Percentiles rank a stretch among this genome's conserved stretches.
phyloP scores from a whole-genome alignment of 2,888 invertebrate species.

The Incurvaria masculella region DNA sequence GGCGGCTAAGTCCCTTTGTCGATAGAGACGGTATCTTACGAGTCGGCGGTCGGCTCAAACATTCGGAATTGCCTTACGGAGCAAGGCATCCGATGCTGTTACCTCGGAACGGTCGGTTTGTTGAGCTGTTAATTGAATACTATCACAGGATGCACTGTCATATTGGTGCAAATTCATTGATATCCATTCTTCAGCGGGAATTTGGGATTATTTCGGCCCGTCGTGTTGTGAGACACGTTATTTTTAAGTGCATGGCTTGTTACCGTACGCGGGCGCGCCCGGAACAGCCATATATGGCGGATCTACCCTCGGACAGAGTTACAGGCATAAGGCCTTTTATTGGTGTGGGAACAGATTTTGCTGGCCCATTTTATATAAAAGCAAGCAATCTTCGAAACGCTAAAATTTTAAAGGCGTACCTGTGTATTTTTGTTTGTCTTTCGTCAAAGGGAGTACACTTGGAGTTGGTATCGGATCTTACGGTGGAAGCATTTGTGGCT shows the following conservation, averaged over 20 bases:
- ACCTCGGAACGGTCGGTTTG: background rate
- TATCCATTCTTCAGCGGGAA: background rate
- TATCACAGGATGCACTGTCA: conserved; percentile 3
- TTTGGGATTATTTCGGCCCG: background rate
- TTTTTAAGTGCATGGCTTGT: background rate
- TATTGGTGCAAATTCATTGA: conserved; percentile 3
- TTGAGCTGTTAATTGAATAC: background rate
- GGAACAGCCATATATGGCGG: background rate
- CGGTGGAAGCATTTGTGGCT: conserved; percentile 15
- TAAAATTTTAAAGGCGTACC: conserved; percentile 5
- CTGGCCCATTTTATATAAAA: conserved; percentile 12
- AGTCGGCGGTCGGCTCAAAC: conserved; percentile 4
- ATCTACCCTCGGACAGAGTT: background rate
- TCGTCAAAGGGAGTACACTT: conserved; percentile 17
- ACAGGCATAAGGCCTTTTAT: conserved; percentile 5
- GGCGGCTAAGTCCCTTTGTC: conserved; percentile 1
- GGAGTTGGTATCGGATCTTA: conserved; percentile 16
- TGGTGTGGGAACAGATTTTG: conserved; percentile 13
- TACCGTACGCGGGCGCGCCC: background rate
- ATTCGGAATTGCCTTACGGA: background rate
- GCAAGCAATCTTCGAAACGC: conserved; percentile 5
- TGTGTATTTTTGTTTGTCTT: conserved; percentile 15
- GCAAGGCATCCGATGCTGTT: conserved; percentile 3
- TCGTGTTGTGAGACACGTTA: background rate
- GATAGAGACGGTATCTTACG: background rate